Base-by-base conservation (phyloP, 35 echinoderm and acorn worm genomes). In the Strongylocentrotus purpuratus region DNA sequence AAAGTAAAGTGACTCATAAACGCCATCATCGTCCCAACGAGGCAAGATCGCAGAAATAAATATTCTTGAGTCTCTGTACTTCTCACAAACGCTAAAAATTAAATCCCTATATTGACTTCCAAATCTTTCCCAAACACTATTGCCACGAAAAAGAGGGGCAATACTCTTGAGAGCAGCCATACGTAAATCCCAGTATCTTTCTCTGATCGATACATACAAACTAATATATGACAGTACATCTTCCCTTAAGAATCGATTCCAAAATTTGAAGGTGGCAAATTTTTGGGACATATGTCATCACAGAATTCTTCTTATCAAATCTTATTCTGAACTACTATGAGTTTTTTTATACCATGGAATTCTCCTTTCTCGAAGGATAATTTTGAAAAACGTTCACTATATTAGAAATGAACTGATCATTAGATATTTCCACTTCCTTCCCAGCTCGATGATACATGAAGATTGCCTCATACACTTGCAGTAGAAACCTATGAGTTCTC, bases 381-480 rank as follows among this genome's bases (percentile, higher is more conserved):
- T 14, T 46, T 41, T 47, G 91, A 92, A n/a, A 92, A 25, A 92
- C 31, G 8, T 48, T 32, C n/a, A 41, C 48, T 47, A 92, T 28
- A 12, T 92, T 10, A 22, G 31, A 32, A 47, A 92, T 13, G n/a
- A 92, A 92, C 31, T 52, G 7, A 18, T 92, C 45, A 52, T 92
- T 92, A 22, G 11, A 31, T 31, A 52, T 92, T 4, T 12, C 47
- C 17, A 46, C 25, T 48, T 92, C 91, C 45, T 92, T 32, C 47
- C 91, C 91, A 41, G 31, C 32, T 31, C 91, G 25, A 46, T 92
- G 95, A 17, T 28, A 31, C 48, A 87, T 87, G 31, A 60, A 65
- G 12, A 95, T 47, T 22, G 95, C 95, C n/a, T 95, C 95, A 89
- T 91, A 95, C 12, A 60, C 48, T 14, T 92, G 70, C 85, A n/a